A percentile compares a stretch with the other conserved stretches of the same genome.
Evolutionary conservation across 2,113 vertebrate genomes (phyloP).

Genomic region (mouse (Mus musculus)): DNA sequence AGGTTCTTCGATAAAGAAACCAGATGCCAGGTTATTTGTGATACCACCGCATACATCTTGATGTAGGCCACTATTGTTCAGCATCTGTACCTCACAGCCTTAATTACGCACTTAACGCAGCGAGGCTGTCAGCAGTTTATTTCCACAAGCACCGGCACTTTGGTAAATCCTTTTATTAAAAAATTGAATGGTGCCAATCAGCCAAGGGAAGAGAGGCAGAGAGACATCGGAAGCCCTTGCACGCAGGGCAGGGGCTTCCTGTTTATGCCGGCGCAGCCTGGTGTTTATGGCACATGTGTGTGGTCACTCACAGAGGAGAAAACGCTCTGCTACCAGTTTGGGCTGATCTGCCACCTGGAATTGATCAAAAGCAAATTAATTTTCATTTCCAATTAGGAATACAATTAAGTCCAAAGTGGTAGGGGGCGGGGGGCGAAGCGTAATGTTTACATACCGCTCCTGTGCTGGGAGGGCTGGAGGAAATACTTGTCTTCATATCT

Average conservation of each 20-base stretch:
- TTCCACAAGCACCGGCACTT: conserved; percentile 81
- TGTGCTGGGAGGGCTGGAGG: conserved; percentile 70
- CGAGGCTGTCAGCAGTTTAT: conserved; percentile 89
- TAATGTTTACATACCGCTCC: conserved; percentile 67
- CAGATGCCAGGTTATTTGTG: conserved; percentile 94
- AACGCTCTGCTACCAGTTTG: not conserved
- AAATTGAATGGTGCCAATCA: conserved; percentile 79
- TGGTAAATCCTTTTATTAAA: conserved; percentile 80
- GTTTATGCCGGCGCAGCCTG: not conserved
- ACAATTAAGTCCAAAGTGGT: conserved; percentile 78
- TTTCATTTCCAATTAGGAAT: conserved; percentile 84
- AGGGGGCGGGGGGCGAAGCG: not conserved
- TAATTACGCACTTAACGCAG: conserved; percentile 92
- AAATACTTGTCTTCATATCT: conserved; percentile 67
- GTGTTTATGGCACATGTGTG: conserved; percentile 52
- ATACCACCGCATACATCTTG: conserved; percentile 87
- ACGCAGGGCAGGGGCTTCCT: not conserved
- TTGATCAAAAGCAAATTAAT: conserved; percentile 87
- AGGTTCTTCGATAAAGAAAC: conserved; percentile 95
- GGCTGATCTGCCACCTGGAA: conserved; percentile 81
- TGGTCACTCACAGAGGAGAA: conserved; percentile 69
- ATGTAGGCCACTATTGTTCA: conserved; percentile 90
- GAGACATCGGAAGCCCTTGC: not conserved
- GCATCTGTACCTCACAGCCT: conserved; percentile 92
- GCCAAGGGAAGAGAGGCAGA: conserved; percentile 62